Evolutionary conservation across 92 coral and sea anemone genomes (phyloP).

Genomic region (Parazoanthus atlanticus): DNA sequence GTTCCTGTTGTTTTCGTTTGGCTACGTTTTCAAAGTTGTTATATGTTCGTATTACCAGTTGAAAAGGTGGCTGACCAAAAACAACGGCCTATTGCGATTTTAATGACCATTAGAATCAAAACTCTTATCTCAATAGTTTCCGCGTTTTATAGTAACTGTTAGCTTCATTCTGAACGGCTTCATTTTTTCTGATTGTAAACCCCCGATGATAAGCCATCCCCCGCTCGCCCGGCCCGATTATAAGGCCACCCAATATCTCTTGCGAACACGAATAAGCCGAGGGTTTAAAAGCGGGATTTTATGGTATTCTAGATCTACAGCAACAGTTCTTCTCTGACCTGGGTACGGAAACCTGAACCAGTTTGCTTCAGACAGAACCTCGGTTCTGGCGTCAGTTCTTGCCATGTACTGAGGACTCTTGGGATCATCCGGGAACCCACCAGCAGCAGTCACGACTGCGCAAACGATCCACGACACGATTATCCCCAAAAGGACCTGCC

Average conservation of each 20-base stretch:
- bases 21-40: too few relatives aligned
- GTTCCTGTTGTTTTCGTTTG: too few relatives aligned
- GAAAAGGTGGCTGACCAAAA: too few relatives aligned
- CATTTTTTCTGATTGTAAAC: too few relatives aligned
- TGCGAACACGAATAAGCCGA: too few relatives aligned
- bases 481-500: constrained; percentile 79
- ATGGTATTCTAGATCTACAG: too few relatives aligned
- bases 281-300: too few relatives aligned
- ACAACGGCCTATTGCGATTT: too few relatives aligned
- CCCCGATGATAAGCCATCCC: too few relatives aligned
- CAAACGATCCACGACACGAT: constrained; percentile 79
- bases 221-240: not conserved
- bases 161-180: not conserved
- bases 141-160: too few relatives aligned
- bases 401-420: constrained; percentile 65
- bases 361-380: constrained; percentile 70
- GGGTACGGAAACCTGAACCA: constrained; percentile 96
- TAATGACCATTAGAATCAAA: too few relatives aligned
- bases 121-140: not conserved
- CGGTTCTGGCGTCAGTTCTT: constrained; percentile 79
- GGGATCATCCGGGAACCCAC: constrained; percentile 73
- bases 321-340: constrained; percentile 51
- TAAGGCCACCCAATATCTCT: not conserved
- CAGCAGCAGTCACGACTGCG: constrained; percentile 83
- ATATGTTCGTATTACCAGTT: too few relatives aligned